Conservation (phyloP, 1,140 invertebrate genomes). For the Drosophila mojavensis region DNA sequence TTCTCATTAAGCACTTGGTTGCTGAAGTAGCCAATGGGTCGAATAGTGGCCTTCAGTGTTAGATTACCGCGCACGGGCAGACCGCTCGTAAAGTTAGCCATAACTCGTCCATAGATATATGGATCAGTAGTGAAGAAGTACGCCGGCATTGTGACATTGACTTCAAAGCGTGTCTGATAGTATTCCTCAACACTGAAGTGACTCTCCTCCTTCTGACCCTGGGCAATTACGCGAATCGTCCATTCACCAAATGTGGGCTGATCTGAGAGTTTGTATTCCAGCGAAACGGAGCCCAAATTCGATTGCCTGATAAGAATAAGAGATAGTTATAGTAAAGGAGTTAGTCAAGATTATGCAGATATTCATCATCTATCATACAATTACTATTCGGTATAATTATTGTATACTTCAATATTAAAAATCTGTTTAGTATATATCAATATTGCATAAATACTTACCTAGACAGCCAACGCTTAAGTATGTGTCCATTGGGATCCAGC, state of each 20-base stretch:
- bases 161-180: slow-evolving; percentile 96
- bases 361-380: too few species aligned
- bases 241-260: slow-evolving; percentile 96
- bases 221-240: slow-evolving; percentile 94
- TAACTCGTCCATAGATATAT: slow-evolving; percentile 92
- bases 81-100: slow-evolving; percentile 97
- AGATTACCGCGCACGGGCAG: slow-evolving; percentile 93
- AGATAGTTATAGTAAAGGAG: too few species aligned
- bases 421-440: not conserved
- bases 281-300: slow-evolving; percentile 95
- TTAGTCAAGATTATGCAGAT: not conserved
- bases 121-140: slow-evolving; percentile 95
- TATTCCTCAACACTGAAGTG: slow-evolving; percentile 96
- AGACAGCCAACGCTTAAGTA: slow-evolving; percentile 96
- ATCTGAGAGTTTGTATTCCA: slow-evolving; percentile 95
- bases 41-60: slow-evolving; percentile 91
- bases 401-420: too few species aligned
- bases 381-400: too few species aligned
- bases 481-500: slow-evolving; percentile 92
- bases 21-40: slow-evolving; percentile 87
- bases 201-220: slow-evolving; percentile 94
- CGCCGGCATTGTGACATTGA: slow-evolving; percentile 97
- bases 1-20: slow-evolving; percentile 83
- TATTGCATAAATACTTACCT: slow-evolving; percentile 55
- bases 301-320: slow-evolving; percentile 85